phyloP scores from a whole-genome alignment of 2,797 vertebrate species.

The Morus bassanus region DNA sequence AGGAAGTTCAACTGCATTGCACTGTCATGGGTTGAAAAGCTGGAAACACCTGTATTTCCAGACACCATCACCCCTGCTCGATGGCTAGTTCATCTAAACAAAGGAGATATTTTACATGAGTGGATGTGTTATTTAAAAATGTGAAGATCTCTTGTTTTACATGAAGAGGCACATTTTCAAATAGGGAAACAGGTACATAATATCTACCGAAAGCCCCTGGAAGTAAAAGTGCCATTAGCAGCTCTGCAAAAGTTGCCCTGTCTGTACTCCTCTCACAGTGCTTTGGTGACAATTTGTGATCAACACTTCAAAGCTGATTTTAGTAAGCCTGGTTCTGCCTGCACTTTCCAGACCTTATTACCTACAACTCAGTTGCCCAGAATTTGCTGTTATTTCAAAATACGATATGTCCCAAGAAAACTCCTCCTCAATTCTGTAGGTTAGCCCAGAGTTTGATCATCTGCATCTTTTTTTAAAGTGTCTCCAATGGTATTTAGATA shows the following conservation, averaged over 20 bases:
- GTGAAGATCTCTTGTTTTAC: not conserved
- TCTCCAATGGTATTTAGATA: not conserved
- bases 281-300: slow-evolving; percentile 29
- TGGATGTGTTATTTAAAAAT: not conserved
- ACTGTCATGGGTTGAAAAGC: not conserved
- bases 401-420: not conserved
- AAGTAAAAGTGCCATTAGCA: not conserved
- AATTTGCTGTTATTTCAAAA: not conserved
- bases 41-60: not conserved
- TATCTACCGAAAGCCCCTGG: not conserved
- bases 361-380: not conserved
- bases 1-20: not conserved
- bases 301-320: not conserved
- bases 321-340: not conserved
- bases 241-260: slow-evolving; percentile 7
- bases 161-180: not conserved
- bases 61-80: not conserved
- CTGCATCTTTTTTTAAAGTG: not conserved
- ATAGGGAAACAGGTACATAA: not conserved
- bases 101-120: not conserved
- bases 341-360: not conserved
- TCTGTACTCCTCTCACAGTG: not conserved
- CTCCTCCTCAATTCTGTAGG: not conserved
- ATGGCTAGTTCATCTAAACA: not conserved
- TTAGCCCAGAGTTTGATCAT: not conserved